Evolutionary conservation across 2,888 invertebrate genomes (phyloP), one percentile per base, ranked within the genome.

Genomic region (Slavum lentiscoides): DNA sequence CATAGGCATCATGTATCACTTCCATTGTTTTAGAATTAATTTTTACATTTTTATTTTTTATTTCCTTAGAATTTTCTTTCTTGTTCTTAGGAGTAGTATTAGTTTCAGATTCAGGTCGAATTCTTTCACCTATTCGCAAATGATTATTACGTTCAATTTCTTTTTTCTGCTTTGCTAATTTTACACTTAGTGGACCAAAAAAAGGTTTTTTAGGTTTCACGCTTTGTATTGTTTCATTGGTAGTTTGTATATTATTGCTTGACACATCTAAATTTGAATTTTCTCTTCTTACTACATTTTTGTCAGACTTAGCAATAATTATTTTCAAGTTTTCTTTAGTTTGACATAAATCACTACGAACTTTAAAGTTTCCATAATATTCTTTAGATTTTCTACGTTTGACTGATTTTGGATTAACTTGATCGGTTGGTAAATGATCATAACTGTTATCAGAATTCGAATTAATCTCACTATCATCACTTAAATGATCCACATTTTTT

Each of bases 161-260:
- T 39, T 53, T 19, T 69, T 77, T 55, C 21, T 70, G 39, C 69
- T 19, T 70, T 19, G 77, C 77, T 49, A 69, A 62, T 55, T 77
- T 77, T 30, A 69, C 62, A 70, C 77, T 70, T 55, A 77, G 62
- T 23, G 77, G 70, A 19, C 77, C 76, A 21, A 53, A 68, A 77
- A 69, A 77, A 2, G 69, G 61, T 21, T 61, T 68, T 69, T 68
- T 68, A 5, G 43, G n/a, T 61, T 69, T 68, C 7, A 58, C 55
- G 15, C n/a, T 0, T 49, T 17, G 0, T 21, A 21, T 7, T 58
- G 6, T 58, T 58, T 39, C 55, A 39, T n/a, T n/a, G 3, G 15
- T n/a, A 7, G 15, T 53, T 74, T 37, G 62, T 49, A 19, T 8
- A 61, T 43, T 39, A 59, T 53, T 62, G 53, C 17, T 53, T 30